A percentile compares a stretch with the other conserved stretches of the same genome.
phyloP scores from a whole-genome alignment of 2,888 invertebrate species.

The Drosophila bunnanda region DNA sequence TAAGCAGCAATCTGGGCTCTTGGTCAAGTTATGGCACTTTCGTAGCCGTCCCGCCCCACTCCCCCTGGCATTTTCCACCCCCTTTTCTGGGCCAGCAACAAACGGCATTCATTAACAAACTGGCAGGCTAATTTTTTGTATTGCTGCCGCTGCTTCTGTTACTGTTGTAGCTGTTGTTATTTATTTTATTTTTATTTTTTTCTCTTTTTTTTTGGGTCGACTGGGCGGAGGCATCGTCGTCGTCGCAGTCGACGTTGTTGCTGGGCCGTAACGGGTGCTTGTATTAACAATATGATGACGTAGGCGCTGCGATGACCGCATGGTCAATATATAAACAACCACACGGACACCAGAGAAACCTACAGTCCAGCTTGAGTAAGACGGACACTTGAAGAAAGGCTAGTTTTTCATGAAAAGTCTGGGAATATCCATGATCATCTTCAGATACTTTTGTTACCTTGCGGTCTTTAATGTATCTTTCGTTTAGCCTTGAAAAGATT shows the following conservation, averaged over 20 bases:
- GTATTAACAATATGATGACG: conserved; percentile 58
- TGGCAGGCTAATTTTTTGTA: conserved; percentile 34
- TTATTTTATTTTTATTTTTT: conserved; percentile 33
- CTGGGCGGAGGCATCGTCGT: conserved; percentile 38
- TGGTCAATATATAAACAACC: conserved; percentile 34
- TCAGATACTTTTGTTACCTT: neutral
- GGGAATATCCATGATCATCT: too few relatives aligned
- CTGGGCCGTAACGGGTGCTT: conserved; percentile 63
- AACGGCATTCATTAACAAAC: conserved; percentile 32
- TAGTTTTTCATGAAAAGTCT: neutral
- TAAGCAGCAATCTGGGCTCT: conserved; percentile 3
- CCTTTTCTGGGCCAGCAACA: conserved; percentile 10
- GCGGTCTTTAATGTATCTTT: neutral
- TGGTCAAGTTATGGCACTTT: conserved; percentile 3
- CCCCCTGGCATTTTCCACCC: neutral
- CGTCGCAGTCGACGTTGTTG: conserved; percentile 34
- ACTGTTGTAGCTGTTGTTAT: conserved; percentile 19
- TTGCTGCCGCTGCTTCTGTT: conserved; percentile 25
- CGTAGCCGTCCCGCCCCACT: neutral
- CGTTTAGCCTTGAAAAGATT: neutral
- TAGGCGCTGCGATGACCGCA: conserved; percentile 59
- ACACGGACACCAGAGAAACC: conserved; percentile 16
- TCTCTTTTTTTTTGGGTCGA: conserved; percentile 41
- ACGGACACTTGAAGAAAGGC: neutral
- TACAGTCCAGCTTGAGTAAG: conserved; percentile 5